phyloP scores from a whole-genome alignment of 1,140 invertebrate species.

The Atopsyche davidsoni region DNA sequence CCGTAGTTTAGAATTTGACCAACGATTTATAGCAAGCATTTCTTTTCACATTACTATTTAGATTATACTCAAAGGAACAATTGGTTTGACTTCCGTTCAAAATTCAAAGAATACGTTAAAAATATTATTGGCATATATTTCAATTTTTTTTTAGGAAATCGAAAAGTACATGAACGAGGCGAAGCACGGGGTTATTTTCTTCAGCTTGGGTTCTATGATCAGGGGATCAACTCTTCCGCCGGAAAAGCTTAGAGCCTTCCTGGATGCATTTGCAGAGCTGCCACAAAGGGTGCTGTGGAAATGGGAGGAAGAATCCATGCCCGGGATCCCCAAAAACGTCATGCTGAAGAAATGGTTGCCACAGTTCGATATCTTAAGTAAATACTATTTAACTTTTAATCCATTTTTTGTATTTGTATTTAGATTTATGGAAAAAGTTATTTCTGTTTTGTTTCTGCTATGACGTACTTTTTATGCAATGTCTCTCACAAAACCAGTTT shows the following conservation, averaged over 20 bases:
- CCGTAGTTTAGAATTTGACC: too few species aligned
- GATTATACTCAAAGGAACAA: too few species aligned
- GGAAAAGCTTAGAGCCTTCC: slow-evolving; percentile 43
- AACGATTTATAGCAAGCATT: too few species aligned
- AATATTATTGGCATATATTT: background rate
- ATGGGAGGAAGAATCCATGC: slow-evolving; percentile 49
- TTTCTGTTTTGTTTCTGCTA: too few species aligned
- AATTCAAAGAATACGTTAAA: too few species aligned
- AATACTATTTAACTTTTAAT: too few species aligned
- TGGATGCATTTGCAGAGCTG: slow-evolving; percentile 48
- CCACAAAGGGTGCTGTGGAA: slow-evolving; percentile 59
- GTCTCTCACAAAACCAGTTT: too few species aligned
- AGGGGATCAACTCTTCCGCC: slow-evolving; percentile 43
- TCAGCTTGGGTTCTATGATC: slow-evolving; percentile 55
- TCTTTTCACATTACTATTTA: too few species aligned
- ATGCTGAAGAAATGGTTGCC: slow-evolving; percentile 57
- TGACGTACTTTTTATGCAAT: too few species aligned
- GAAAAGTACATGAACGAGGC: slow-evolving; percentile 54
- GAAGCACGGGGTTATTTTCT: slow-evolving; percentile 56
- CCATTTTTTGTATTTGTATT: too few species aligned
- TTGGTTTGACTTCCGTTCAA: too few species aligned
- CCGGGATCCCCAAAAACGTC: slow-evolving; percentile 48
- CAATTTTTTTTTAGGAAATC: slow-evolving; percentile 46
- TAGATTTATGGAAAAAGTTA: too few species aligned
- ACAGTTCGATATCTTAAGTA: slow-evolving; percentile 55